phyloP scores from a whole-genome alignment of 2,797 vertebrate genomes.

The Spinibarbus caldwelli region DNA sequence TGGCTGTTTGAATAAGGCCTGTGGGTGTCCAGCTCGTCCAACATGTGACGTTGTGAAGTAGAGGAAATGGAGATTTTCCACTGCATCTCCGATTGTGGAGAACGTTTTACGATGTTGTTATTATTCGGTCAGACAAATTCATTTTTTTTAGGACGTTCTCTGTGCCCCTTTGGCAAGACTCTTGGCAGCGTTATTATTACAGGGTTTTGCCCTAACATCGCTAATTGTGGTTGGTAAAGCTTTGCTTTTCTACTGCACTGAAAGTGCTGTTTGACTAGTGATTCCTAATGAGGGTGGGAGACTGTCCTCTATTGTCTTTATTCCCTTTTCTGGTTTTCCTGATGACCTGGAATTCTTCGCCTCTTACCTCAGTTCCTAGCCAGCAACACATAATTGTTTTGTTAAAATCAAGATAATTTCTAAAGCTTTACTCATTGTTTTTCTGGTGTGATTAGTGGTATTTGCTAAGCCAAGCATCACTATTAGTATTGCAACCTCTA shows the following conservation, averaged over 20 bases:
- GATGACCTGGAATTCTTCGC: neutral
- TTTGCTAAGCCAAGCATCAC: conserved; percentile 18
- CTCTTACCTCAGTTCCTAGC: conserved; percentile 18
- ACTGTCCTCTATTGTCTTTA: neutral
- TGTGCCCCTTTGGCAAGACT: conserved; percentile 23
- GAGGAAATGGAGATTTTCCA: conserved; percentile 49
- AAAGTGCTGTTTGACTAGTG: conserved; percentile 6
- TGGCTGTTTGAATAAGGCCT: conserved; percentile 50
- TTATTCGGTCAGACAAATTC: conserved; percentile 46
- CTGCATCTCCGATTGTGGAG: conserved; percentile 43
- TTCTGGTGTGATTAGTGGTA: conserved; percentile 3
- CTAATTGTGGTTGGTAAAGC: neutral
- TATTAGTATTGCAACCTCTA: neutral
- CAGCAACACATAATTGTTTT: neutral
- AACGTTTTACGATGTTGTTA: conserved; percentile 31
- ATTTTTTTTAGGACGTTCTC: conserved; percentile 24
- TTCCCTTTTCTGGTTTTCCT: neutral
- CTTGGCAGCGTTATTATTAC: conserved; percentile 5
- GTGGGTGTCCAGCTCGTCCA: conserved; percentile 50
- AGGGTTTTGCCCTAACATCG: neutral
- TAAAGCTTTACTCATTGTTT: neutral
- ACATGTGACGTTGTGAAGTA: conserved; percentile 35
- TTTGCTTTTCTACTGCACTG: neutral
- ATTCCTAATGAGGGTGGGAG: conserved; percentile 12
- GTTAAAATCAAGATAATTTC: neutral